These are phyloP conservation scores for Chironomus riparius DNA, from an alignment of 2,888 invertebrate genomes.

Conservation along the genomic window DNA sequence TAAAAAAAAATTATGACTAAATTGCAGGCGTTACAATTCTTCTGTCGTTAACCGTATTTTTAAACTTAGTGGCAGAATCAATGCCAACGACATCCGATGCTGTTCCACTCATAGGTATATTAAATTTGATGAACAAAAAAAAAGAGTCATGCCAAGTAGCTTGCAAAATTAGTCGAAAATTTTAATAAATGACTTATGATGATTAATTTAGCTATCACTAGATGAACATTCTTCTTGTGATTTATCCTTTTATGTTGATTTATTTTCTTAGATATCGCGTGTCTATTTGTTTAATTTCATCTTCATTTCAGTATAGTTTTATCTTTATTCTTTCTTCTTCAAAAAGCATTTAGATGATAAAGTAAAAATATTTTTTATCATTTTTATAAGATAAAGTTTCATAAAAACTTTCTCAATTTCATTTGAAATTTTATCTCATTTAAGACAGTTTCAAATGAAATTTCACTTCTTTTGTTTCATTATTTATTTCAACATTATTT, in stretches of 20 bases:
- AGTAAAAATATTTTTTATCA: not conserved
- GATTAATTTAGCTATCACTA: not conserved
- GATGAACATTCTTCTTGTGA: not conserved
- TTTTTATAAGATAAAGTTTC: not conserved
- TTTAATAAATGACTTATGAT: not conserved
- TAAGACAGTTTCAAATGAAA: no score
- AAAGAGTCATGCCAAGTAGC: not conserved
- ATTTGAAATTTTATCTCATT: not conserved
- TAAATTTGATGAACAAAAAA: slow-evolving; percentile 11
- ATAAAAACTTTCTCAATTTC: not conserved
- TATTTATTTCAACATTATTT: no score
- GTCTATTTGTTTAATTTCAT: no score
- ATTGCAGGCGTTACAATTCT: slow-evolving; percentile 50
- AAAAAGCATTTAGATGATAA: no score
- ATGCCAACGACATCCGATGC: slow-evolving; percentile 83
- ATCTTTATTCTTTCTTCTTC: no score
- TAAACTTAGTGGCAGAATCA: slow-evolving; percentile 95
- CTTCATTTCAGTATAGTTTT: no score
- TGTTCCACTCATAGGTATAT: slow-evolving; percentile 69
- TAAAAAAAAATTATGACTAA: not conserved
- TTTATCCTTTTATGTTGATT: not conserved
- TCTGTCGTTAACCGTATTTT: slow-evolving; percentile 95
- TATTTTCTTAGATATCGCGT: no score
- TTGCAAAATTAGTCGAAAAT: not conserved
- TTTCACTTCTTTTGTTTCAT: no score